Conservation (phyloP, 1,140 invertebrate species). For the Brachionus rotundiformis region DNA sequence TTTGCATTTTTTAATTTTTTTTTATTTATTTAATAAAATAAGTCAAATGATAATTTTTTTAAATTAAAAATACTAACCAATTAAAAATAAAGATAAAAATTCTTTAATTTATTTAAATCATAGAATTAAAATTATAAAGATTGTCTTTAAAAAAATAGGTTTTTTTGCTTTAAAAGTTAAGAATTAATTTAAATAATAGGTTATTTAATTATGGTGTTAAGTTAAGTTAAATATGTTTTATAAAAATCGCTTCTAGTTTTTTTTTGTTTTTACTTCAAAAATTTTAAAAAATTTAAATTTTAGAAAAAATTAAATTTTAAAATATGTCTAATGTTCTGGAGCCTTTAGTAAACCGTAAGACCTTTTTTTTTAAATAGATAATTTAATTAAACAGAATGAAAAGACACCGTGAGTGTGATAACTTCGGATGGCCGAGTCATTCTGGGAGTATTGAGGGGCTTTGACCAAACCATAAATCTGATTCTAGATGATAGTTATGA, state of each 20-base stretch:
- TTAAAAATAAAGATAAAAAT: too few species aligned
- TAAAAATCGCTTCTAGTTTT: background rate
- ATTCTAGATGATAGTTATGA: conserved; percentile 97
- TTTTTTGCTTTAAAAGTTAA: too few species aligned
- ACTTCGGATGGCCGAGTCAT: conserved; percentile 45
- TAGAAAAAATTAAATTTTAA: background rate
- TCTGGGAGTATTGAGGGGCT: conserved; percentile 77
- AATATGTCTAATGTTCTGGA: conserved; percentile 49
- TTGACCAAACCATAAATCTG: conserved; percentile 96
- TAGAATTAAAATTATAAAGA: too few species aligned
- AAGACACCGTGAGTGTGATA: conserved; percentile 43
- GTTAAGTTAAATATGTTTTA: background rate
- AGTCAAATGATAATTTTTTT: background rate
- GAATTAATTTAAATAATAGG: too few species aligned
- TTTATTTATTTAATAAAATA: conserved; percentile 15
- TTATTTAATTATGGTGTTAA: too few species aligned
- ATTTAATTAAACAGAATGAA: background rate
- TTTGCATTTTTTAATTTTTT: background rate
- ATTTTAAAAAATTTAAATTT: background rate
- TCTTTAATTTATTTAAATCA: too few species aligned
- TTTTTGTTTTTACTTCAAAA: background rate
- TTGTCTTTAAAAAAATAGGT: too few species aligned
- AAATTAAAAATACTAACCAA: background rate
- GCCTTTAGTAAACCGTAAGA: conserved; percentile 40
- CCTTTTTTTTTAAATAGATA: background rate